Conservation (phyloP, 1,140 invertebrate genomes). For the Chymomyza costata region DNA sequence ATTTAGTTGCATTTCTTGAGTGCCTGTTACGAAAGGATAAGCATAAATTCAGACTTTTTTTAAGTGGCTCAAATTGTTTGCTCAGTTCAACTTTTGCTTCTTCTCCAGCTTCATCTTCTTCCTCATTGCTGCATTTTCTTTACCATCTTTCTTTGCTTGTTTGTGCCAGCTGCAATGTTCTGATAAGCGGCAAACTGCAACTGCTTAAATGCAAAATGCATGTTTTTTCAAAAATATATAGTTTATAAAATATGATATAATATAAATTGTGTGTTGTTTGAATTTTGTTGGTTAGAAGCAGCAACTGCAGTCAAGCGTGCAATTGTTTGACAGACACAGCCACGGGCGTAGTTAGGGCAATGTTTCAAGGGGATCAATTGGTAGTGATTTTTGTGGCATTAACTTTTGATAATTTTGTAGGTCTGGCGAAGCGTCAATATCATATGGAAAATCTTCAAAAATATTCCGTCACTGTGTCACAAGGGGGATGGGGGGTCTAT, state of each 20-base stretch:
- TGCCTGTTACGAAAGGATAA: slow-evolving; percentile 28
- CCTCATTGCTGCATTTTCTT: slow-evolving; percentile 10
- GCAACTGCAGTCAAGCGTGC: slow-evolving; percentile 53
- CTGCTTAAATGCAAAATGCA: slow-evolving; percentile 14
- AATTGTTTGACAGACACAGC: slow-evolving; percentile 43
- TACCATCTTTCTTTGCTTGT: slow-evolving; percentile 11
- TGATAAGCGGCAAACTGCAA: slow-evolving; percentile 57
- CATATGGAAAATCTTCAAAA: too few relatives aligned
- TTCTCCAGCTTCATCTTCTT: not conserved
- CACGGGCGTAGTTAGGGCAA: too few relatives aligned
- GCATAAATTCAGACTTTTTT: slow-evolving; percentile 9
- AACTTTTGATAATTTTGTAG: too few relatives aligned
- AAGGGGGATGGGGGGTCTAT: too few relatives aligned
- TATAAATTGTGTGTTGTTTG: slow-evolving; percentile 35
- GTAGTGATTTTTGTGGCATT: too few relatives aligned
- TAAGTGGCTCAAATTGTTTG: not conserved
- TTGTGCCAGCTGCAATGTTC: slow-evolving; percentile 24
- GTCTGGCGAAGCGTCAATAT: too few relatives aligned
- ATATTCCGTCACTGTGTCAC: too few relatives aligned
- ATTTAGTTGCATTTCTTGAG: slow-evolving; percentile 1
- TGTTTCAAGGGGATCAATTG: too few relatives aligned
- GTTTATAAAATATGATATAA: too few relatives aligned
- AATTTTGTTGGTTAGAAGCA: slow-evolving; percentile 18
- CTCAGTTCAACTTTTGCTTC: not conserved
- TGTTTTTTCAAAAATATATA: too few relatives aligned